Percentiles rank a stretch among this genome's conserved stretches.
Evolutionary conservation across 53 echinoderm and acorn worm species (phyloP).

Genomic region (Holothuria leucospilota): DNA sequence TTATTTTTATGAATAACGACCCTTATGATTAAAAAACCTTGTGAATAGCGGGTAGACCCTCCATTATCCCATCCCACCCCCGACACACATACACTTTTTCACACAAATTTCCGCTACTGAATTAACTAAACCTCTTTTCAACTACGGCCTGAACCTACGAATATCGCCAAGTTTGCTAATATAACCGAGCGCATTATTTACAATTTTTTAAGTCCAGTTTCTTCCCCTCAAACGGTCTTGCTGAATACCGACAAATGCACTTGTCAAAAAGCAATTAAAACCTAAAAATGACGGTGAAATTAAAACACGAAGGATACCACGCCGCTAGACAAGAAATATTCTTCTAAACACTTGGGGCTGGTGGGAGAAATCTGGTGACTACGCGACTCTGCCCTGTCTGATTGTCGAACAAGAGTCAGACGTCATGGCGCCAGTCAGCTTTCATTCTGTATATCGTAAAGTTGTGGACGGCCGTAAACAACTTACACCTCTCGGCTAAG

Average conservation of each 20-base stretch:
- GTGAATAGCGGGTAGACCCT: too few species aligned
- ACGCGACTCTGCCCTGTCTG: conserved; percentile 21
- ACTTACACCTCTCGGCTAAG: conserved; percentile 32
- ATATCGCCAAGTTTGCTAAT: too few species aligned
- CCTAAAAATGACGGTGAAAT: conserved; percentile 19
- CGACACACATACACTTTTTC: too few species aligned
- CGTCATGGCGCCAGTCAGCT: conserved; percentile 32
- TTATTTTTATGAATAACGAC: too few species aligned
- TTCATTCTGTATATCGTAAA: conserved; percentile 38
- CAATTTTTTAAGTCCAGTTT: background rate
- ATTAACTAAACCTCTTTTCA: too few species aligned
- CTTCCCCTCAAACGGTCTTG: background rate
- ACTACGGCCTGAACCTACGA: too few species aligned
- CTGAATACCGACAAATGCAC: conserved; percentile 35
- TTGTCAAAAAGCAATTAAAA: conserved; percentile 43
- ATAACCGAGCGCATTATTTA: too few species aligned
- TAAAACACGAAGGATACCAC: conserved; percentile 21
- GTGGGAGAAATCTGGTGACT: conserved; percentile 32
- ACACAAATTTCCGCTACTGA: too few species aligned
- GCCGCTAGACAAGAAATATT: conserved; percentile 12
- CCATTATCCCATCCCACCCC: too few species aligned
- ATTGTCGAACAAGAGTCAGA: conserved; percentile 28
- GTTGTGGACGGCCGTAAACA: conserved; percentile 24
- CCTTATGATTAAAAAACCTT: too few species aligned
- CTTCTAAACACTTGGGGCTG: conserved; percentile 42